Percentiles rank a stretch among this genome's conserved stretches.
phyloP scores from a whole-genome alignment of 2,888 invertebrate genomes.

The Caenorhabditis imperialis region DNA sequence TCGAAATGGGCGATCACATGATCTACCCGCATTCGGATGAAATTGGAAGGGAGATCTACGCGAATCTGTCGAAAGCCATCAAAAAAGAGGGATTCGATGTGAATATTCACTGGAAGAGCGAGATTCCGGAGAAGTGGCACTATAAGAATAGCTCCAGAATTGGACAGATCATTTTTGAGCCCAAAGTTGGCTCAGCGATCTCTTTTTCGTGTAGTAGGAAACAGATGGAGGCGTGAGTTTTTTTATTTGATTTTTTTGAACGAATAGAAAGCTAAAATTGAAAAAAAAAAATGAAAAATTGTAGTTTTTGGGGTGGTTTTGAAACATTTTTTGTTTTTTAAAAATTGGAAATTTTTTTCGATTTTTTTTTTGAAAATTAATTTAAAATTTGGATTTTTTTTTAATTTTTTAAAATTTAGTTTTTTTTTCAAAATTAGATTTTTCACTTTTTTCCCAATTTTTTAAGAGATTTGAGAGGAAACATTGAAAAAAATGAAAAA shows the following conservation, averaged over 20 bases:
- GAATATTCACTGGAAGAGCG: slow-evolving; percentile 60
- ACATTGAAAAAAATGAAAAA: no score
- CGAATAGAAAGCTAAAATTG: background rate
- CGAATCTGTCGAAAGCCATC: slow-evolving; percentile 59
- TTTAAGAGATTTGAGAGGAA: no score
- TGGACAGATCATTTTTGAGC: slow-evolving; percentile 80
- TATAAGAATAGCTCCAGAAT: slow-evolving; percentile 82
- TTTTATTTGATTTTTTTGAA: no score
- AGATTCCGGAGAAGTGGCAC: slow-evolving; percentile 83
- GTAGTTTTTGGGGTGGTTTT: background rate
- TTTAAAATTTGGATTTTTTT: background rate
- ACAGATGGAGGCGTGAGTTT: slow-evolving; percentile 48
- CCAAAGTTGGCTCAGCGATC: slow-evolving; percentile 60
- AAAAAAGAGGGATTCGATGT: slow-evolving; percentile 52
- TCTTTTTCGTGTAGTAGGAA: slow-evolving; percentile 58
- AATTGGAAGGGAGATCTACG: slow-evolving; percentile 47
- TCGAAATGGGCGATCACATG: slow-evolving; percentile 66
- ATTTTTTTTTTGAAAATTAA: background rate
- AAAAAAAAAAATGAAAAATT: background rate
- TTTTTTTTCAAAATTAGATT: no score
- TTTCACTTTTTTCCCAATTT: background rate
- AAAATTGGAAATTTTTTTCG: background rate
- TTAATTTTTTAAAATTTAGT: background rate
- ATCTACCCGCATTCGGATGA: slow-evolving; percentile 67
- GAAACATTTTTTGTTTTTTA: background rate